Evolutionary conservation across 2,888 invertebrate species (phyloP).

Genomic region (Stramonita haemastoma): DNA sequence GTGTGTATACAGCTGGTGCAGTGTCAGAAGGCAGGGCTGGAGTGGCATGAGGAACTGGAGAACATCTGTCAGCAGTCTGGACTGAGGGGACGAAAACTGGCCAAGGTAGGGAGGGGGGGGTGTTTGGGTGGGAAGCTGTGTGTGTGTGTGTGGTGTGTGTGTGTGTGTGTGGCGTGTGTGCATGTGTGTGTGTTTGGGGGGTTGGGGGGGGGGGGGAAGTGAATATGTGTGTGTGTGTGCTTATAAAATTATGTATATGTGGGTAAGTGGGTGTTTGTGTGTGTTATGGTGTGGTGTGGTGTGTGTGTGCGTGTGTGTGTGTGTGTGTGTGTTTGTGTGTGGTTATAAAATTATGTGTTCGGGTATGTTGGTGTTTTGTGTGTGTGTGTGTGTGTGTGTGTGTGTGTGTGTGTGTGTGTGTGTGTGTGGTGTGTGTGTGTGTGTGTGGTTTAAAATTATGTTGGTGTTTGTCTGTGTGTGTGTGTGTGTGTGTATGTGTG

Average conservation of each 20-base stretch:
- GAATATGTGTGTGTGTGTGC: too few relatives aligned
- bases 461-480: background rate
- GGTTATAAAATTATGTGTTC: too few relatives aligned
- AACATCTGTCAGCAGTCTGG: conserved; percentile 78
- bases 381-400: too few relatives aligned
- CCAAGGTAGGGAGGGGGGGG: conserved; percentile 64
- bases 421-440: too few relatives aligned
- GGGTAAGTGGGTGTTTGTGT: too few relatives aligned
- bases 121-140: conserved; percentile 11
- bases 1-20: conserved; percentile 63
- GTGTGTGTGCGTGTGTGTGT: background rate
- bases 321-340: background rate
- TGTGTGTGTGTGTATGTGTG: too few relatives aligned
- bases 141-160: conserved; percentile 19
- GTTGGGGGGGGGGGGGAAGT: background rate
- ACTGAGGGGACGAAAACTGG: conserved; percentile 79
- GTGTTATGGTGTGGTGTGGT: too few relatives aligned
- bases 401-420: too few relatives aligned
- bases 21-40: conserved; percentile 72
- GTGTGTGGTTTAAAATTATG: too few relatives aligned
- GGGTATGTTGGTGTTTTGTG: background rate
- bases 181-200: background rate
- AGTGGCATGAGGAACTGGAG: conserved; percentile 78
- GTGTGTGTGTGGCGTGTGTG: background rate
- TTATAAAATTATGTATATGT: too few relatives aligned